Evolutionary conservation across 2,888 invertebrate genomes (phyloP), one percentile per base, ranked within the genome.

Genomic region (Drosophila atripex): DNA sequence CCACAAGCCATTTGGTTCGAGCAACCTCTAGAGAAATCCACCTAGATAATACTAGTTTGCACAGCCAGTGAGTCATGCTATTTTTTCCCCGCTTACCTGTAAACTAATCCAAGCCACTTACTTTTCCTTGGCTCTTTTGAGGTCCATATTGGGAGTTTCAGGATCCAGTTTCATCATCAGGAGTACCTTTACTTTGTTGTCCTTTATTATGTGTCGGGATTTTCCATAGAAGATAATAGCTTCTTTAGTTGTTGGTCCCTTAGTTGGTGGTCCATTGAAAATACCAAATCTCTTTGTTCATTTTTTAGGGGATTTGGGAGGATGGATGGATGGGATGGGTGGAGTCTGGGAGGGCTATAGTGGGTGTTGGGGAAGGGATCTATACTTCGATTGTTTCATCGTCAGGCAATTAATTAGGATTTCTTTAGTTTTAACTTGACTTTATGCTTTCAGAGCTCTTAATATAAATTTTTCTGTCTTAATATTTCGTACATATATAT

Each of bases 271-370:
- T 12, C 18, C 18, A 18, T 80, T 76, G 71, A 77, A 82, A 75
- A 71, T 75, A 49, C 52, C 74, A 70, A 74, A 86, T 88, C 89
- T 89, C 89, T 89, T 87, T 89, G 80, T 84, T 75, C 71, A 89
- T 55, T 32, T 11, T 70, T 89, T 89, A 84, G 76, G 86, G 80
- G 80, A 83, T 64, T 72, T 70, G 55, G 57, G 68, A 72, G 73
- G 32, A n/a, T 47, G 73, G 28, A n/a, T 41, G 59, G 25, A 25
- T 58, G 61, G 59, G 25, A 8, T 21, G 66, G 50, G 47, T 35
- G 57, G 51, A 54, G 54, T 23, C 14, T 47, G 38, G 23, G 14
- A 16, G 35, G 49, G 52, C 7, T 32, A n/a, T 47, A 1, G 21
- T 1, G 21, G 52, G 53, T 30, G n/a, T 49, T 63, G 14, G 38